phyloP scores from a whole-genome alignment of 1,140 invertebrate species.

The Meloidogyne chitwoodi region DNA sequence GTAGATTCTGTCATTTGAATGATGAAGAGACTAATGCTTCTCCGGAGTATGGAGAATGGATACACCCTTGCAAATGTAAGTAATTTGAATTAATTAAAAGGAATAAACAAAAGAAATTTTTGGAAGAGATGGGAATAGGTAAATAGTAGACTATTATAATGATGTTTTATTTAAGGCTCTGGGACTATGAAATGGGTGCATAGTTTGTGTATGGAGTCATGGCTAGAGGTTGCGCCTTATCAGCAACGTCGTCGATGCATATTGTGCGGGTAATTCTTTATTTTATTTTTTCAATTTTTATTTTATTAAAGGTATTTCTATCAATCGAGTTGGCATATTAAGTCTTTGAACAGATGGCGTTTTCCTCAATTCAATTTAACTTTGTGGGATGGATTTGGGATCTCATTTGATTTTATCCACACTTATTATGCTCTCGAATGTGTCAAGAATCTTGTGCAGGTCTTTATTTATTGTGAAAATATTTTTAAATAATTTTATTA shows the following conservation, averaged over 20 bases:
- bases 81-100: not conserved
- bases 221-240: constrained; percentile 13
- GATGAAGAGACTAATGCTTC: not conserved
- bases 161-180: not conserved
- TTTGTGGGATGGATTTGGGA: not conserved
- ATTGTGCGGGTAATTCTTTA: constrained; percentile 9
- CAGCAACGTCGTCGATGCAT: constrained; percentile 7
- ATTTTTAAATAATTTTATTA: not conserved
- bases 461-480: not conserved
- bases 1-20: constrained; percentile 3
- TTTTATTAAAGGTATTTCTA: constrained; percentile 1
- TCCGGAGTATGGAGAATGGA: not conserved
- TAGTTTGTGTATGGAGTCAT: not conserved
- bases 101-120: too few relatives aligned
- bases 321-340: not conserved
- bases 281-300: not conserved
- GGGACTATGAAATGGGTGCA: constrained; percentile 20
- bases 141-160: too few relatives aligned
- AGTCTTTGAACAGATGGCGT: not conserved
- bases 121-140: too few relatives aligned
- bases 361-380: not conserved
- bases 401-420: not conserved
- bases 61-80: constrained; percentile 19
- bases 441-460: not conserved
- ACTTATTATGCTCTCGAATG: not conserved